phyloP scores from a whole-genome alignment of 1,140 invertebrate species.

The Lamellibrachia luymesi region DNA sequence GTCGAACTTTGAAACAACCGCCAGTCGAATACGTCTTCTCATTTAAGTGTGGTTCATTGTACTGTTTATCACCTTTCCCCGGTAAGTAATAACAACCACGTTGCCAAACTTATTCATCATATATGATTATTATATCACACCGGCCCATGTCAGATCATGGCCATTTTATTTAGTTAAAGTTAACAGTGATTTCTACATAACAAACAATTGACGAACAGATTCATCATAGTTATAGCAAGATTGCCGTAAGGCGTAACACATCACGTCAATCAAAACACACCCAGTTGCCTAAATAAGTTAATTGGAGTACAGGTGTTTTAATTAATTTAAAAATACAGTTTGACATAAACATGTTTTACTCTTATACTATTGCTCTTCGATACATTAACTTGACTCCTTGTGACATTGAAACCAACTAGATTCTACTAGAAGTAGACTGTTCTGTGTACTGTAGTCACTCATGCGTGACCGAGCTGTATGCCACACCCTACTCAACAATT shows the following conservation, averaged over 20 bases:
- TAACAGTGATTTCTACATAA: neutral
- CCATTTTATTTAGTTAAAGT: neutral
- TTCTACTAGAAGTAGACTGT: neutral
- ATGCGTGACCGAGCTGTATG: neutral
- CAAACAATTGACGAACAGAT: neutral
- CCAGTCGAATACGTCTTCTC: neutral
- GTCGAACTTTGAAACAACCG: neutral
- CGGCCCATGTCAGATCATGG: neutral
- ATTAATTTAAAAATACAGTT: too few species aligned
- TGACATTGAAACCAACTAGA: neutral
- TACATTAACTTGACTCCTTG: neutral
- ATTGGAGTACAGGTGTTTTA: neutral
- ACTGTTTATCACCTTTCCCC: neutral
- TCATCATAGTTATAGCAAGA: neutral
- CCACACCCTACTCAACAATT: neutral
- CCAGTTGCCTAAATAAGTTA: neutral
- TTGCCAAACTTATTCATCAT: neutral
- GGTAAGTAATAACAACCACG: neutral
- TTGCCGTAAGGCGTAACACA: neutral
- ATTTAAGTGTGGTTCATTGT: neutral
- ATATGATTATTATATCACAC: neutral
- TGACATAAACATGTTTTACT: neutral
- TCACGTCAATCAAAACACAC: neutral
- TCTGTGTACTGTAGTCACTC: neutral
- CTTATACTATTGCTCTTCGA: neutral